These are phyloP conservation scores for Caenorhabditis briggsae DNA, from an alignment of 1,140 invertebrate species.

Conservation along the genomic window DNA sequence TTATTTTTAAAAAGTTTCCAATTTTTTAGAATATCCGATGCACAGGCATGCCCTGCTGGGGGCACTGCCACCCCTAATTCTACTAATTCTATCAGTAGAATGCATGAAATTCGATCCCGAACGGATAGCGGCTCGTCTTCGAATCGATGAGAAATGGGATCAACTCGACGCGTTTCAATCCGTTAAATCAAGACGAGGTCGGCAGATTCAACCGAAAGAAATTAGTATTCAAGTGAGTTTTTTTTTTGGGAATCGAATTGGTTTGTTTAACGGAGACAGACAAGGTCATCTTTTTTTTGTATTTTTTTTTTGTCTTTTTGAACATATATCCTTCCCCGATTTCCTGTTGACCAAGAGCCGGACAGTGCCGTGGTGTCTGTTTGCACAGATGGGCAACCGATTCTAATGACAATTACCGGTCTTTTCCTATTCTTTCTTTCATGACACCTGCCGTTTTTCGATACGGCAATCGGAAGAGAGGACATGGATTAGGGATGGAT, in stretches of 20 bases:
- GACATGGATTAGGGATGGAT: neutral
- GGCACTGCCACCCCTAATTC: conserved; percentile 81
- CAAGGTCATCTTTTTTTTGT: conserved; percentile 12
- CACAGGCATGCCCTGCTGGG: conserved; percentile 38
- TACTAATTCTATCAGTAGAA: conserved; percentile 11
- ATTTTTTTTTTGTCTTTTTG: neutral
- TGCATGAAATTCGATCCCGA: conserved; percentile 74
- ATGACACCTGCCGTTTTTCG: conserved; percentile 47
- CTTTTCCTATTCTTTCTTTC: neutral
- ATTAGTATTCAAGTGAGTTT: conserved; percentile 74
- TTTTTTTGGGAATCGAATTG: neutral
- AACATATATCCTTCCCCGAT: neutral
- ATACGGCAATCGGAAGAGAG: conserved; percentile 41
- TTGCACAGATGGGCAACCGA: conserved; percentile 27
- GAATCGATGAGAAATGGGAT: conserved; percentile 68
- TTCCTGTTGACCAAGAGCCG: conserved; percentile 43
- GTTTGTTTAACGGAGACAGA: neutral
- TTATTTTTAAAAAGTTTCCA: neutral
- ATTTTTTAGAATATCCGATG: neutral
- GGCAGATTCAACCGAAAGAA: conserved; percentile 71
- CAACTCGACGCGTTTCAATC: conserved; percentile 47
- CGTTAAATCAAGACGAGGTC: conserved; percentile 54
- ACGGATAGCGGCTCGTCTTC: conserved; percentile 73
- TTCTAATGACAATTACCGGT: conserved; percentile 40
- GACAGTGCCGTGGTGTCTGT: conserved; percentile 38